Conservation (phyloP, 2,797 vertebrate genomes). For the Tachyglossus aculeatus region DNA sequence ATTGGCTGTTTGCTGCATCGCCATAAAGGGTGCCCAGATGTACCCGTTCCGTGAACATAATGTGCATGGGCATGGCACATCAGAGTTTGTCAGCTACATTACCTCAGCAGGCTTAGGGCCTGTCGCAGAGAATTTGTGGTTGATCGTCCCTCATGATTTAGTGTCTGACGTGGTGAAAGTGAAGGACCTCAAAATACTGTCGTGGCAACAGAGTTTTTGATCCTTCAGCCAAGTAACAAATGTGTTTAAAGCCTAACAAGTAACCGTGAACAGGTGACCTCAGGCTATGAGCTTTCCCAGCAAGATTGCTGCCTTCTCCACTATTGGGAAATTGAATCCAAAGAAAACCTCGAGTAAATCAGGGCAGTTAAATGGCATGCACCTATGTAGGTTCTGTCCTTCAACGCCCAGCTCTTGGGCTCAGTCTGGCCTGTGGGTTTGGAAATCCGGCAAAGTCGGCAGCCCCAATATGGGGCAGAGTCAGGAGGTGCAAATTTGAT, state of each 20-base stretch:
- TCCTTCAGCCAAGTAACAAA: conserved; percentile 72
- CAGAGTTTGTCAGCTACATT: conserved; percentile 85
- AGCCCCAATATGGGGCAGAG: too few relatives aligned
- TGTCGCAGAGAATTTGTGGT: conserved; percentile 87
- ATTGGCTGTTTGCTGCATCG: conserved; percentile 96
- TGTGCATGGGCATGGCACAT: conserved; percentile 84
- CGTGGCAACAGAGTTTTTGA: conserved; percentile 74
- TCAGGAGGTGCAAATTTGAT: background rate
- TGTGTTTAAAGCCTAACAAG: conserved; percentile 62
- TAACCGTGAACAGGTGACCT: conserved; percentile 53
- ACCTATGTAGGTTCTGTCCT: conserved; percentile 56
- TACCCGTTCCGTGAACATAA: conserved; percentile 84
- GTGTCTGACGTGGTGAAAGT: conserved; percentile 81
- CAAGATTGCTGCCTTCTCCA: conserved; percentile 49
- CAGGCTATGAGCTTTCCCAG: conserved; percentile 53
- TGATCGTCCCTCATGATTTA: conserved; percentile 82
- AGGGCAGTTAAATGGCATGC: conserved; percentile 72
- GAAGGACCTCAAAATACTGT: conserved; percentile 76
- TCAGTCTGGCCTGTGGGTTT: conserved; percentile 53
- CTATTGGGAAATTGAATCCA: conserved; percentile 60
- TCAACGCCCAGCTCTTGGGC: conserved; percentile 15
- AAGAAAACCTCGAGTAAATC: conserved; percentile 70
- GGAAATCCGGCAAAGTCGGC: conserved; percentile 59
- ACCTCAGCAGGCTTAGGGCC: conserved; percentile 82
- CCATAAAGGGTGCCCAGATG: conserved; percentile 94